These are phyloP conservation scores for Philhelius pedissequus DNA, from an alignment of 2,888 invertebrate species.

Conservation along the genomic window DNA sequence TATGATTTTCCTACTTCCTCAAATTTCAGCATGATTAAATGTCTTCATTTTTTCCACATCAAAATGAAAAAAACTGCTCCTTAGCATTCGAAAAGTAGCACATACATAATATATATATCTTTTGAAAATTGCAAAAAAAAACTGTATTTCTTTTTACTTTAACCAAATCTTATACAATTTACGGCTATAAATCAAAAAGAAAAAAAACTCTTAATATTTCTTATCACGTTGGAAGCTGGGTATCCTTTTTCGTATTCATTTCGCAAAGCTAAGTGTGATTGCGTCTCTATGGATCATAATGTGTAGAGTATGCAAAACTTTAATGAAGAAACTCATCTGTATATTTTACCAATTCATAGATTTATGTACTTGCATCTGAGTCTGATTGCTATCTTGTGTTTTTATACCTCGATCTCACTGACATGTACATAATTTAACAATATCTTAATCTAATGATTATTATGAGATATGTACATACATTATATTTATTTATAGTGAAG, in stretches of 20 bases:
- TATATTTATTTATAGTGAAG: too few species aligned
- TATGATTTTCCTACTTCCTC: not conserved
- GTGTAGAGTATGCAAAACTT: not conserved
- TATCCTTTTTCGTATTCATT: conserved; percentile 3
- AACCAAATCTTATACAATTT: not conserved
- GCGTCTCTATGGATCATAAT: not conserved
- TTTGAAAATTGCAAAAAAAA: not conserved
- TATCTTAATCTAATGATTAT: too few species aligned
- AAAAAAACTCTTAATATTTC: conserved; percentile 20
- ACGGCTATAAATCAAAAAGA: not conserved
- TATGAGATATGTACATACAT: too few species aligned
- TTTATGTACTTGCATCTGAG: not conserved
- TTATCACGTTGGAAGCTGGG: not conserved
- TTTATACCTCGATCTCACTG: not conserved
- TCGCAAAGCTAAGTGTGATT: conserved; percentile 10
- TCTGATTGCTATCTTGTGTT: not conserved
- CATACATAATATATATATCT: not conserved
- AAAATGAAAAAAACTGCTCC: not conserved
- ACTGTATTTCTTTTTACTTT: not conserved
- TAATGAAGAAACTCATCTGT: not conserved
- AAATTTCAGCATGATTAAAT: not conserved
- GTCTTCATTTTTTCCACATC: not conserved
- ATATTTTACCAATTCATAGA: not conserved
- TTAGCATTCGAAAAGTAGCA: not conserved
- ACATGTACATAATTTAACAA: not conserved